Percentiles rank a stretch among this genome's conserved stretches.
These are phyloP conservation scores for Amphiprion ocellaris DNA, from an alignment of 2,113 vertebrate genomes.

Conservation along the genomic window DNA sequence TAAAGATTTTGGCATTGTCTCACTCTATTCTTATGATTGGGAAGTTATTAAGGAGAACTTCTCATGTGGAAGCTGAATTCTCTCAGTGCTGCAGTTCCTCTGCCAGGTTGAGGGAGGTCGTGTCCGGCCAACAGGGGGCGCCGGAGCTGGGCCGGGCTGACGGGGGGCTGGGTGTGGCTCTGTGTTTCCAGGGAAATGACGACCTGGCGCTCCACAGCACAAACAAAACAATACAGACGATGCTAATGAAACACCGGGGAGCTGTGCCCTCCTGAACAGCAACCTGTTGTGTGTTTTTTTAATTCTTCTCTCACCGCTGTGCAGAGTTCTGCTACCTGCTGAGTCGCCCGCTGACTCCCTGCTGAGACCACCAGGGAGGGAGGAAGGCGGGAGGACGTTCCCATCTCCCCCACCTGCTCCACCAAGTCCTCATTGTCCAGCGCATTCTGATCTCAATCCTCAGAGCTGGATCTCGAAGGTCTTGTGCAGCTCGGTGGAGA, in stretches of 20 bases:
- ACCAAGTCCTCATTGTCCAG: conserved; percentile 18
- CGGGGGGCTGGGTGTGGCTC: conserved; percentile 14
- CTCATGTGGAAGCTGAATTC: conserved; percentile 87
- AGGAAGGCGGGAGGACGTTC: conserved; percentile 31
- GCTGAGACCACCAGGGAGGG: conserved; percentile 47
- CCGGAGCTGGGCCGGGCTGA: conserved; percentile 33
- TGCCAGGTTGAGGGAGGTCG: conserved; percentile 48
- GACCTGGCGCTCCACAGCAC: conserved; percentile 49
- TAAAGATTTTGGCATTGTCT: conserved; percentile 99
- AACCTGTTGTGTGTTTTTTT: conserved; percentile 13
- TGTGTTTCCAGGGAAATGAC: conserved; percentile 51
- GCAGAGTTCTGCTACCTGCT: conserved; percentile 41
- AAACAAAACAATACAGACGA: conserved; percentile 62
- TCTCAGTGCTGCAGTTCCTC: conserved; percentile 81
- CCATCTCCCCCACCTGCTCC: conserved; percentile 27
- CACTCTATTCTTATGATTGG: conserved; percentile 72
- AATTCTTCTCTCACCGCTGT: background rate
- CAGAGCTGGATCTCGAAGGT: conserved; percentile 99
- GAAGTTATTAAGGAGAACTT: conserved; percentile 74
- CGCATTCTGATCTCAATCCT: conserved; percentile 60
- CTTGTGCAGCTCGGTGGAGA: conserved; percentile 98
- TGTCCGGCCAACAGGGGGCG: conserved; percentile 59
- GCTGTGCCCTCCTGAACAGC: conserved; percentile 25
- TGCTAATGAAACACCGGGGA: conserved; percentile 64
- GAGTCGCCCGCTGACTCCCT: conserved; percentile 25